A percentile compares a stretch with the other conserved stretches of the same genome.
phyloP scores from a whole-genome alignment of 2,888 invertebrate genomes.

The Endomychus coccineus region DNA sequence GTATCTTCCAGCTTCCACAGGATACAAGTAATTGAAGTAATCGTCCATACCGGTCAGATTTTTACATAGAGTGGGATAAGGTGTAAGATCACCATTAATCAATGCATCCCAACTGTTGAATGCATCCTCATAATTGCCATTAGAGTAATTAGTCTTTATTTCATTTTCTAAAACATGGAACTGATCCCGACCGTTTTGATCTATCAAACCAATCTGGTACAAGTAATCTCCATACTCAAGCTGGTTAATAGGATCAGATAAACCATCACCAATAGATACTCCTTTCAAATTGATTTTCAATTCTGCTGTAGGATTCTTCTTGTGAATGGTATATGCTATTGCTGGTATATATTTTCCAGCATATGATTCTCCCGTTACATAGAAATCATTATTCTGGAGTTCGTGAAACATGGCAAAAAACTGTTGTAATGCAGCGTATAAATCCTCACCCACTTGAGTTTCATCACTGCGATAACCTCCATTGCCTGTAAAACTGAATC shows the following conservation, averaged over 20 bases:
- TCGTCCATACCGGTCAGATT: conserved; percentile 17
- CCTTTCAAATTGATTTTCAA: conserved; percentile 55
- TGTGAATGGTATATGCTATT: conserved; percentile 59
- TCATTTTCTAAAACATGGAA: not conserved
- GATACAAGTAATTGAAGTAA: conserved; percentile 19
- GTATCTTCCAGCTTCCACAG: conserved; percentile 13
- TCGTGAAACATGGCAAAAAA: conserved; percentile 80
- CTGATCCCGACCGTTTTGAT: conserved; percentile 49
- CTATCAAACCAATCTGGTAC: conserved; percentile 63
- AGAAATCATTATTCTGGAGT: conserved; percentile 68
- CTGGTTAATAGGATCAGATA: conserved; percentile 67
- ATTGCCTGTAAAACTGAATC: conserved; percentile 81
- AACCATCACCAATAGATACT: conserved; percentile 65
- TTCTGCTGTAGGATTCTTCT: conserved; percentile 41
- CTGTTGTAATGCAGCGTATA: conserved; percentile 69
- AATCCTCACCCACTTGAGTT: conserved; percentile 69
- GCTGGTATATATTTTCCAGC: conserved; percentile 71
- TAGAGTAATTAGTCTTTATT: conserved; percentile 5
- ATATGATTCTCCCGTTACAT: conserved; percentile 84
- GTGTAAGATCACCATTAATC: not conserved
- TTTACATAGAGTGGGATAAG: not conserved
- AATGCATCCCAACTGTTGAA: no score
- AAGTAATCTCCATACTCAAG: conserved; percentile 65
- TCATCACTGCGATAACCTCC: conserved; percentile 74
- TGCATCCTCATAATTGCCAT: conserved; percentile 10